Evolutionary conservation across 2,888 invertebrate genomes (phyloP), one percentile per base, ranked within the genome.

Genomic region (Osmoderma eremita): DNA sequence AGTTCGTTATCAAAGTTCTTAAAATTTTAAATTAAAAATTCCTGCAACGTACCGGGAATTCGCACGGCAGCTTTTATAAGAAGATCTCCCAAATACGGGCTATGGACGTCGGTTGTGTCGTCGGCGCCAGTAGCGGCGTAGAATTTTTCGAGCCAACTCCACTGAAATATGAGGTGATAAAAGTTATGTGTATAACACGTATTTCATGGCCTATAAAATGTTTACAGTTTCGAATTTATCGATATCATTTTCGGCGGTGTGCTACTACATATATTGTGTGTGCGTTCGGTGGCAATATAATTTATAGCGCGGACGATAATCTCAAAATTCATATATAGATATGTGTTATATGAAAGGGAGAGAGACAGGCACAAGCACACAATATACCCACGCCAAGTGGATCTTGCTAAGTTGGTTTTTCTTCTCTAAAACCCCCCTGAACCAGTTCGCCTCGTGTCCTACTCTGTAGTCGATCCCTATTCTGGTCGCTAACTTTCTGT

Each of bases 141-240:
- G 24, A 51, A 51, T 51, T 51, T 51, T 51, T 51, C 15, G n/a
- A 30, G n/a, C n/a, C 8, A 13, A 13, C 53, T 38, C 53, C 45
- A 18, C 63, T 64, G 36, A 64, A 64, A 64, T 64, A 64, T 64
- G 63, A 64, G 20, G 63, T 53, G 63, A 64, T 64, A 53, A 64
- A 64, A 53, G 22, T 64, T 51, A 42, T 66, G 65, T 66, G 58
- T 66, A 50, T 66, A 66, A 66, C 58, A 61, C 65, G 61, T 58
- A 66, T 66, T 66, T 66, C 58, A 66, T 50, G 50, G 42, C 58
- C 58, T 49, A 66, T 66, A 66, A 66, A 66, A 66, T 66, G 65
- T 66, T 66, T 66, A 66, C 65, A 66, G 65, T 66, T 66, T 17
- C 58, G 58, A 66, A 66, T 66, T 66, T 66, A 66, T 66, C 65